These are phyloP conservation scores for Eristalis arbustorum DNA, from an alignment of 2,888 invertebrate genomes.

Conservation along the genomic window DNA sequence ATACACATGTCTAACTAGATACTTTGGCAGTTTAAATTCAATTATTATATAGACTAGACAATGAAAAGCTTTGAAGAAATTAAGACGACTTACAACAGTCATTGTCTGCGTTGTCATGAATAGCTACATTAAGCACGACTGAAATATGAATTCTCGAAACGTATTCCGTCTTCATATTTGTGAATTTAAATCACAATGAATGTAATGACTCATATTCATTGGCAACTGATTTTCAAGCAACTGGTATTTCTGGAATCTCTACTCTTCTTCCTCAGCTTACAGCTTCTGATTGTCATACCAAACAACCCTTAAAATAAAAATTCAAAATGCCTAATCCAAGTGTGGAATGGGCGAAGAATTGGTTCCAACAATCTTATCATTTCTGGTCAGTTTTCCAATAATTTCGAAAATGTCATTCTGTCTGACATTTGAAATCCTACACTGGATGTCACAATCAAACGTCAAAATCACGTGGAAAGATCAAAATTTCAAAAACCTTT, in stretches of 20 bases:
- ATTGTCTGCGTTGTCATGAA: no score
- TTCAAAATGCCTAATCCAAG: background rate
- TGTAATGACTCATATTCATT: background rate
- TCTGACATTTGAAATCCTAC: slow-evolving; percentile 5
- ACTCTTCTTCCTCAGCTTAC: background rate
- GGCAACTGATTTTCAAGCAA: background rate
- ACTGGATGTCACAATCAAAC: slow-evolving; percentile 28
- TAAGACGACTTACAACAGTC: no score
- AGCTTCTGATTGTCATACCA: background rate
- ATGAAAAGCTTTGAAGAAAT: no score
- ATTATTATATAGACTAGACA: no score
- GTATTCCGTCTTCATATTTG: background rate
- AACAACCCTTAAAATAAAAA: background rate
- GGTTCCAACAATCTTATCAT: background rate
- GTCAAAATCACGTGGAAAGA: slow-evolving; percentile 29
- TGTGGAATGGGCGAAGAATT: background rate
- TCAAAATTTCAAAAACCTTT: slow-evolving; percentile 50
- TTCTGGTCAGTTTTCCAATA: background rate
- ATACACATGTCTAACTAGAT: no score
- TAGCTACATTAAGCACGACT: no score
- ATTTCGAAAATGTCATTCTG: background rate
- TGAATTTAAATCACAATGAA: background rate
- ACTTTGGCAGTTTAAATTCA: no score
- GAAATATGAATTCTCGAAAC: no score
- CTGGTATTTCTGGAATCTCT: background rate